These are phyloP conservation scores for Tonatia bakeri DNA, from an alignment of 2,113 vertebrate species.

Conservation along the genomic window DNA sequence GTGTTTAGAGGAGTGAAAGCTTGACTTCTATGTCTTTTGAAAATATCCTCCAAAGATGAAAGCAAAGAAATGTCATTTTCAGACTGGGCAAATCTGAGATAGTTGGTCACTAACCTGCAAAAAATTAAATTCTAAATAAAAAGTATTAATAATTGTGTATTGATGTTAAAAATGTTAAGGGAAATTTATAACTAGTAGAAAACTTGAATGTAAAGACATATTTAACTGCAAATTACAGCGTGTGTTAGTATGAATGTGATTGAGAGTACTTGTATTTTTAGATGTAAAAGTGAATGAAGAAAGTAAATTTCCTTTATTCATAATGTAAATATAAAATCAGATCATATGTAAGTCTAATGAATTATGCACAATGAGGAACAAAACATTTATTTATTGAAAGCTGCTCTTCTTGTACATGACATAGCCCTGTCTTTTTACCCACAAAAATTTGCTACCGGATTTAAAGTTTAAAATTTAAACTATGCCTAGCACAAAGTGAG, in stretches of 20 bases:
- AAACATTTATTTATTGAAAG: background rate
- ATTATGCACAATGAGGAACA: background rate
- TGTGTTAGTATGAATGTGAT: background rate
- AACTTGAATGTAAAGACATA: background rate
- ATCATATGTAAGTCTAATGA: background rate
- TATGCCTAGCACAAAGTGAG: background rate
- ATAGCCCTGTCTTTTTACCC: background rate
- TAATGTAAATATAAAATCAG: background rate
- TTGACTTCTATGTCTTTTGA: background rate
- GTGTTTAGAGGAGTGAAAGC: background rate
- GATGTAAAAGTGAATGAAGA: background rate
- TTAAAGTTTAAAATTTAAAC: background rate
- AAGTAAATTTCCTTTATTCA: background rate
- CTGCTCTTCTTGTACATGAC: background rate
- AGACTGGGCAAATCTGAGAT: background rate
- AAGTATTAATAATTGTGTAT: background rate
- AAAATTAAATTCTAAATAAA: background rate
- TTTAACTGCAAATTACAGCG: background rate
- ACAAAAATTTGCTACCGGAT: background rate
- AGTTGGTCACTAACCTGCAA: background rate
- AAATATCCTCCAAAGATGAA: background rate
- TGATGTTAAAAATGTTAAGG: background rate
- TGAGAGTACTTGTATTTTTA: background rate
- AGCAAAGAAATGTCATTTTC: background rate
- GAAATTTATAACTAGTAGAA: background rate